Conservation (phyloP, 2,888 invertebrate species). For the Arrhopalites spinosus region DNA sequence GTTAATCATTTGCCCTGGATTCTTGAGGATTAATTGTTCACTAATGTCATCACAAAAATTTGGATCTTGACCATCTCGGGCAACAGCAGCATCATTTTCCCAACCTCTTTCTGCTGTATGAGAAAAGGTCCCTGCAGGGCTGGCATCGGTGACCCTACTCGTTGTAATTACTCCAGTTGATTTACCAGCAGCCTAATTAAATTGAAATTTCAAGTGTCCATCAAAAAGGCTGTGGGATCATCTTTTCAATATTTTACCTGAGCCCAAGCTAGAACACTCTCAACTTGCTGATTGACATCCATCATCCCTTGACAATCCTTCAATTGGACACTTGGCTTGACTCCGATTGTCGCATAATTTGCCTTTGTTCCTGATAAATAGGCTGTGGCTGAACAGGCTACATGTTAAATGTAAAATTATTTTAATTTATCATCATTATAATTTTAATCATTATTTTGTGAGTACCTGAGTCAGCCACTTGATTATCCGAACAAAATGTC, state of each 20-base stretch:
- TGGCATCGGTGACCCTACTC: slow-evolving; percentile 78
- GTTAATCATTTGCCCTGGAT: slow-evolving; percentile 71
- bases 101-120: slow-evolving; percentile 73
- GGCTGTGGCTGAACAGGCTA: slow-evolving; percentile 63
- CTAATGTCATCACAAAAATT: slow-evolving; percentile 73
- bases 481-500: slow-evolving; percentile 76
- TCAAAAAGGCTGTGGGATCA: too few species aligned
- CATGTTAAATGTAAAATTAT: too few species aligned
- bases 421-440: too few species aligned
- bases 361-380: slow-evolving; percentile 67
- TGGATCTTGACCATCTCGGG: slow-evolving; percentile 61
- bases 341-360: slow-evolving; percentile 77
- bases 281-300: slow-evolving; percentile 66
- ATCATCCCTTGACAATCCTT: slow-evolving; percentile 69
- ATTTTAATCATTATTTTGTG: too few species aligned
- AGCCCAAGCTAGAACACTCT: slow-evolving; percentile 74
- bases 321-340: slow-evolving; percentile 29
- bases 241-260: slow-evolving; percentile 63
- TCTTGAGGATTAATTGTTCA: slow-evolving; percentile 69
- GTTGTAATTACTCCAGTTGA: slow-evolving; percentile 70
- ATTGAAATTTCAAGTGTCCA: not conserved
- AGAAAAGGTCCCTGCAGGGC: slow-evolving; percentile 72
- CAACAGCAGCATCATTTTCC: slow-evolving; percentile 67
- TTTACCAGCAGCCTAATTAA: slow-evolving; percentile 56
- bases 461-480: slow-evolving; percentile 73